These are phyloP conservation scores for Sebastes nivosus DNA, from an alignment of 2,797 vertebrate genomes.

Conservation along the genomic window DNA sequence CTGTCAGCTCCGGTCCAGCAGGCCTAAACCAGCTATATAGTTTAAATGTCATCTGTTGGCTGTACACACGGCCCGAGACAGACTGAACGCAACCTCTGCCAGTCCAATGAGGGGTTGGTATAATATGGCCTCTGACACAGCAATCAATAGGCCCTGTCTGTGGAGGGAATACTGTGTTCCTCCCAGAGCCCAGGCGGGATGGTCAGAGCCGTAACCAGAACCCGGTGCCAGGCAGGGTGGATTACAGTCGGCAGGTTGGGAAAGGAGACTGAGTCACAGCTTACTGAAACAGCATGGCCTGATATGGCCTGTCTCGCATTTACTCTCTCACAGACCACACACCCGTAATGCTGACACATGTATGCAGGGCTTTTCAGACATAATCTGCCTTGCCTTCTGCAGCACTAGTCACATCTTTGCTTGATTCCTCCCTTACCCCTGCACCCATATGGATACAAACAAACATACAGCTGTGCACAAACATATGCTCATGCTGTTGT, in stretches of 20 bases:
- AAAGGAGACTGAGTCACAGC: conserved; percentile 56
- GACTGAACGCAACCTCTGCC: conserved; percentile 60
- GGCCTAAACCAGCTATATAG: conserved; percentile 39
- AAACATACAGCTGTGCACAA: conserved; percentile 9
- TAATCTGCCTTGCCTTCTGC: conserved; percentile 49
- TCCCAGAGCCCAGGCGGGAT: conserved; percentile 53
- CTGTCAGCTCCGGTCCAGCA: conserved; percentile 59
- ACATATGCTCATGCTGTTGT: conserved; percentile 4
- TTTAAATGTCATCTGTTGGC: conserved; percentile 79
- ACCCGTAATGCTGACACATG: conserved; percentile 51
- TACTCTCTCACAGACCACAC: conserved; percentile 21
- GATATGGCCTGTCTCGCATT: conserved; percentile 28
- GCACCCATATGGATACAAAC: conserved; percentile 7
- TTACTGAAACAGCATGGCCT: conserved; percentile 44
- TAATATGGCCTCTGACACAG: conserved; percentile 78
- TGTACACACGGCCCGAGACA: conserved; percentile 31
- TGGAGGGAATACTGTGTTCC: conserved; percentile 70
- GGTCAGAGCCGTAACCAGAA: conserved; percentile 59
- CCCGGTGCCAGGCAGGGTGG: conserved; percentile 42
- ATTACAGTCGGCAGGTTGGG: conserved; percentile 51
- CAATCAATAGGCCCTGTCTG: conserved; percentile 80
- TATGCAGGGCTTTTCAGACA: conserved; percentile 46
- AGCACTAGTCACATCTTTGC: conserved; percentile 17
- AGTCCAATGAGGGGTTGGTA: conserved; percentile 64
- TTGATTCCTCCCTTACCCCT: not conserved